A percentile compares a stretch with the other conserved stretches of the same genome.
Evolutionary conservation across 2,113 vertebrate species (phyloP).

Genomic region (Furnarius figulus): DNA sequence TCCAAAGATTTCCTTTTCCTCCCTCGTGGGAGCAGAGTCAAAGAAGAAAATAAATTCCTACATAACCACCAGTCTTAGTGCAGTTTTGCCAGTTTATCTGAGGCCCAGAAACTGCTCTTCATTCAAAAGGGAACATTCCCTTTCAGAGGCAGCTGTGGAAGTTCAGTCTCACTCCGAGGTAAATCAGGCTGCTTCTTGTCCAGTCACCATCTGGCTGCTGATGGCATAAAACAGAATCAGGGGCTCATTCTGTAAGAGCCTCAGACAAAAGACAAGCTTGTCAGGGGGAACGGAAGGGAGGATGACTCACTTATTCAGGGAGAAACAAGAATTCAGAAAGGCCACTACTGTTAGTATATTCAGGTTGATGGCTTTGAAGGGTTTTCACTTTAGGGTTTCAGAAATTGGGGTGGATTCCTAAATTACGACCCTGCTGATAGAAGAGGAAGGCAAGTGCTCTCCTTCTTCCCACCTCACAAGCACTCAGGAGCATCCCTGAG

Average conservation of each 20-base stretch:
- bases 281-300: neutral
- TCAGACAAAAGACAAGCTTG: neutral
- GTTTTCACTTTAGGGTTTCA: neutral
- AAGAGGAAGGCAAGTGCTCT: neutral
- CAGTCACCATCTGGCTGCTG: conserved; percentile 23
- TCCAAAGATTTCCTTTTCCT: neutral
- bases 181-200: conserved; percentile 35
- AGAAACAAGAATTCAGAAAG: neutral
- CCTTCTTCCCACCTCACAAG: rapidly evolving
- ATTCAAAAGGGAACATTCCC: neutral
- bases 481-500: neutral
- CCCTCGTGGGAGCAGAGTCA: neutral
- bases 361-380: neutral
- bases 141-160: neutral
- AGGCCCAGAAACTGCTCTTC: neutral
- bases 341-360: neutral
- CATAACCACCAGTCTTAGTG: neutral
- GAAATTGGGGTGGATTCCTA: neutral
- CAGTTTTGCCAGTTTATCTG: neutral
- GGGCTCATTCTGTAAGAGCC: neutral
- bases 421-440: neutral
- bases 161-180: neutral
- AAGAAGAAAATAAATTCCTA: neutral
- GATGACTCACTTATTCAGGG: neutral
- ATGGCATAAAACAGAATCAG: neutral